Evolutionary conservation across 2,888 invertebrate genomes (phyloP), one percentile per base, ranked within the genome.

Genomic region (Lepeophtheirus nordmannii): DNA sequence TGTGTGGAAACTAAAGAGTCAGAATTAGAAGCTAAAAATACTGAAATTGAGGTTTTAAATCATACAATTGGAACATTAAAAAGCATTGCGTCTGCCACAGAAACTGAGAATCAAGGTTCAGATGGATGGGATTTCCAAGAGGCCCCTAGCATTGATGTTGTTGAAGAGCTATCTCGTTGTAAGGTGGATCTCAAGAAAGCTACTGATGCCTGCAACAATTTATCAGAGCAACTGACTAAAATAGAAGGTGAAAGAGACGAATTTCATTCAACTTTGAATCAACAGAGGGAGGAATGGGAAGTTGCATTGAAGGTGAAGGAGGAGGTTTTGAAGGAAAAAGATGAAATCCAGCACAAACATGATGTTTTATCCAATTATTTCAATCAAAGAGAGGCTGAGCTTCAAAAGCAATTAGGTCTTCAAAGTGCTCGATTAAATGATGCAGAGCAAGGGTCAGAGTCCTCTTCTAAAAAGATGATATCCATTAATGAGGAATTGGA

Each of bases 351-450:
- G n/a, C 41, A 63, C 12, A 63, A 63, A 30, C 63, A 56, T 17
- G 37, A 56, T 20, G 63, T 63, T 7, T 17, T 63, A 23, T 53
- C 63, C 22, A 30, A 22, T 53, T 63, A 63, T 23, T 63, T 63
- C 63, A 63, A 63, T 23, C 63, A 63, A 53, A 41, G 63, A 10
- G 63, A 63, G 30, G 53, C 56, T n/a, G 63, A 63, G 37, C 56
- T 63, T 8, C 63, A 63, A 30, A 63, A 63, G 63, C 63, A 63
- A 30, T 56, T 63, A 17, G 63, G 63, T 23, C 20, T 63, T 20
- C 53, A 46, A 22, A 53, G 46, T 30, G 20, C 41, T 12, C 46
- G 63, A 9, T 37, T 63, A 10, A 38, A 38, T n/a, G 63, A 63
- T 12, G 56, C 38, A 41, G 46, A 53, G 17, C 20, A 23, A 20